These are phyloP conservation scores for Teleiodes luculella DNA, from an alignment of 2,888 invertebrate genomes.

Conservation along the genomic window DNA sequence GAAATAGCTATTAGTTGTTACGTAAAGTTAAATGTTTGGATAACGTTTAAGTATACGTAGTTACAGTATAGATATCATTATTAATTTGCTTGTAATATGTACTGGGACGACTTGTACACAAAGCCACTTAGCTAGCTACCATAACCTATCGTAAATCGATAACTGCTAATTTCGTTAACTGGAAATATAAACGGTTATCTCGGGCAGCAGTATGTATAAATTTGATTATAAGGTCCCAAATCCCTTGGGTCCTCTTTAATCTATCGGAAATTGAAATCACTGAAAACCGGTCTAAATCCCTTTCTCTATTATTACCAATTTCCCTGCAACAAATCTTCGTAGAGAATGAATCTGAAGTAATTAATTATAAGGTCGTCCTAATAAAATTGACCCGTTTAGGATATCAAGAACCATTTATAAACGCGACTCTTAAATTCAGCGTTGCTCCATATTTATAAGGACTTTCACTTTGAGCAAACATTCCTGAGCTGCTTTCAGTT, in stretches of 20 bases:
- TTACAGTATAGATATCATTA: too few relatives aligned
- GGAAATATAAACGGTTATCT: slow-evolving; percentile 21
- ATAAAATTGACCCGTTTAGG: not conserved
- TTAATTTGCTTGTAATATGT: not conserved
- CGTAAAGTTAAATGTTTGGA: too few relatives aligned
- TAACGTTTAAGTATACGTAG: too few relatives aligned
- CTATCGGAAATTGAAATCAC: slow-evolving; percentile 51
- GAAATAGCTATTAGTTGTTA: too few relatives aligned
- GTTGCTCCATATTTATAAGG: not conserved
- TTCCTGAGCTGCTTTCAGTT: not conserved
- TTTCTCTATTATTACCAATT: slow-evolving; percentile 39
- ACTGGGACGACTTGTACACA: not conserved
- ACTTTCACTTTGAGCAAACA: not conserved
- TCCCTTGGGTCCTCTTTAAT: slow-evolving; percentile 34
- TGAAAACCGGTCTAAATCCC: slow-evolving; percentile 36
- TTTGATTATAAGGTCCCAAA: slow-evolving; percentile 31
- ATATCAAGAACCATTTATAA: not conserved
- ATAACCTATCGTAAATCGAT: not conserved
- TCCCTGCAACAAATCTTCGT: slow-evolving; percentile 28
- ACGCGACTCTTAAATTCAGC: not conserved
- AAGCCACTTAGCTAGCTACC: not conserved
- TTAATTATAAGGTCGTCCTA: slow-evolving; percentile 12
- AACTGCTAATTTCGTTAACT: slow-evolving; percentile 10
- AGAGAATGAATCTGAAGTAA: slow-evolving; percentile 9
- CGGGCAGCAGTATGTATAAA: slow-evolving; percentile 20